Evolutionary conservation across 2,797 vertebrate genomes (phyloP), one percentile per base, ranked within the genome.

Genomic region (Micromesistius poutassou): DNA sequence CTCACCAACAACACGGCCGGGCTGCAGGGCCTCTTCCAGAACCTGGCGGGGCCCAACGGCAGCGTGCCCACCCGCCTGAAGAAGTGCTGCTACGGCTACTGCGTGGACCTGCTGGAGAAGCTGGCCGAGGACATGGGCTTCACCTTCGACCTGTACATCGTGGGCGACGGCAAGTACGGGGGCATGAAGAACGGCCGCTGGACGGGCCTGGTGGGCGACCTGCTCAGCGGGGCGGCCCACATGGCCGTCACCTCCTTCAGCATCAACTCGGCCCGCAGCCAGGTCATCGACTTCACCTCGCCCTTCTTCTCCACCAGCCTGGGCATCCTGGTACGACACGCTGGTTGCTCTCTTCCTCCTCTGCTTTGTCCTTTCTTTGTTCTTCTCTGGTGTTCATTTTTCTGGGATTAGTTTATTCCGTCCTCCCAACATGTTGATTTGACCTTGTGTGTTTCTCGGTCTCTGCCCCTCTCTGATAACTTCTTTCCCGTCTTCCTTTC

Each of bases 251-350:
- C 97, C 0, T 98, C 98, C 1, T 99, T 99, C 84, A 99, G 98
- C 88, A 99, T 99, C 85, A 99, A 99, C 84, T 98, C 97, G 12
- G 97, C 97, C 40, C 94, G 97, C 74, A 99, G 97, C 89, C 96
- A 97, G 88, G 96, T 99, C 80, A 98, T 99, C 77, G 98, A 99
- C 91, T 98, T 99, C 89, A 99, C 98, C 75, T 97, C 97, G 14
- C 98, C 98, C 10, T 99, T 99, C 89, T 99, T 99, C 93, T 99
- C 97, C 79, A 99, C 97, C 81, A 98, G 97, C 88, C 87, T 99
- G 90, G 97, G 97, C 76, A 99, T 99, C 84, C 92, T 99, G 91
- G 94, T 93, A 73, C 88, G 91, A 90, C 62, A 16, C 42, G 73
- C 16, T 46, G 16, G 2, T 19, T 46, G 42, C 42, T 46, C 33